Base-by-base conservation (phyloP, 2,113 vertebrate species). In the Penelope pileata region DNA sequence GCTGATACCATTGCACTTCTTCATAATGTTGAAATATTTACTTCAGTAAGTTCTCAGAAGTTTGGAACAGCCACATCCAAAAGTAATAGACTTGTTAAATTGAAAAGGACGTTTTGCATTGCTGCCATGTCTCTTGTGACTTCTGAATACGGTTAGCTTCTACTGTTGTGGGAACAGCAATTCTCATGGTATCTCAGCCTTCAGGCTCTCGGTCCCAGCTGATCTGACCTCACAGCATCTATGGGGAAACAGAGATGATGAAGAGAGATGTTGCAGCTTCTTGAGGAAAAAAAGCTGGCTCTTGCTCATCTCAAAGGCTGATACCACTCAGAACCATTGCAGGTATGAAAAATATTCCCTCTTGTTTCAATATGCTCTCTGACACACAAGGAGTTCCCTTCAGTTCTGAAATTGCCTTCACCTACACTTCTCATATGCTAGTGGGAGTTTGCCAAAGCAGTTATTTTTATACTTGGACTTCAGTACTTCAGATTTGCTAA, bases 91-190 rank as follows among this genome's bases (percentile, higher is more conserved):
- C 58, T 91, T 82, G 12, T 81, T 82, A 89, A 96, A 93, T 48
- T 62, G 42, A 64, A 91, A 92, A 93, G 69, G 89, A 83, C 21
- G 0, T 67, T 66, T 86, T 95, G 53, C 75, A 48, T 82, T 84
- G n/a, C 72, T 94, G 81, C 69, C 77, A 72, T 62, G 86, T 89
- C 81, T 92, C 86, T 43, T 82, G 80, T 94, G 92, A 84, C 43
- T 95, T 88, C 69, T 84, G 69, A 86, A 86, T 36, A 67, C 2
- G 2, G 81, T 91, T 88, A 63, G 36, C 40, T 76, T 68, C 79
- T 94, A 17, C 90, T 80, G 50, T 67, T 83, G 78, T 48, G 63
- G 83, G 72, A 84, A 36, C 56, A 78, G 76, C 38, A 23, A 2
- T 68, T 78, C 83, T 78, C 8, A 24, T 56, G 51, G 10, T 80